Evolutionary conservation across 2,797 vertebrate species (phyloP).

Genomic region (Tiaroga cobitis): DNA sequence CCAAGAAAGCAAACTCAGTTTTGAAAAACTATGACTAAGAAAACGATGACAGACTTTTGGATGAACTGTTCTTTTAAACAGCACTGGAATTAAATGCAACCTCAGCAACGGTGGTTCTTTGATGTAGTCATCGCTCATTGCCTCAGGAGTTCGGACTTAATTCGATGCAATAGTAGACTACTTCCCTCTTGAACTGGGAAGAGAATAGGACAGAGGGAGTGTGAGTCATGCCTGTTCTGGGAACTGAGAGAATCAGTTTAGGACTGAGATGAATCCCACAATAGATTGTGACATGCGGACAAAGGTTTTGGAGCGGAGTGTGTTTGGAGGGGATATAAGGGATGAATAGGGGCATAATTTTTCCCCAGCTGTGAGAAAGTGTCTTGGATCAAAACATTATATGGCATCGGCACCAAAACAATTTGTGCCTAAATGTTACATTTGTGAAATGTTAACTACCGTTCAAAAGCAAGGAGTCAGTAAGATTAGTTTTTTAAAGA

Average conservation of each 20-base stretch:
- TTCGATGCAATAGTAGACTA: neutral
- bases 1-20: neutral
- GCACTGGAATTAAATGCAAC: neutral
- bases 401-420: neutral
- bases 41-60: neutral
- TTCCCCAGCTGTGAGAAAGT: neutral
- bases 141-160: neutral
- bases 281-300: constrained; percentile 20
- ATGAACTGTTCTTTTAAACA: neutral
- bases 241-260: constrained; percentile 21
- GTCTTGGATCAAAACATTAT: neutral
- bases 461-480: neutral
- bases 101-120: neutral
- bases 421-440: neutral
- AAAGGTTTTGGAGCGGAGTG: neutral
- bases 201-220: neutral
- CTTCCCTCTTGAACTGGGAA: constrained; percentile 6
- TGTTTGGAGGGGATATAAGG: neutral
- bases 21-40: neutral
- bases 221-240: constrained; percentile 32
- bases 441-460: no score
- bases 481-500: neutral
- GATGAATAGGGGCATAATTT: neutral
- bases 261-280: constrained; percentile 11
- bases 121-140: neutral